Base-by-base conservation (phyloP, 2,797 vertebrate genomes). In the Ammospiza maritima region DNA sequence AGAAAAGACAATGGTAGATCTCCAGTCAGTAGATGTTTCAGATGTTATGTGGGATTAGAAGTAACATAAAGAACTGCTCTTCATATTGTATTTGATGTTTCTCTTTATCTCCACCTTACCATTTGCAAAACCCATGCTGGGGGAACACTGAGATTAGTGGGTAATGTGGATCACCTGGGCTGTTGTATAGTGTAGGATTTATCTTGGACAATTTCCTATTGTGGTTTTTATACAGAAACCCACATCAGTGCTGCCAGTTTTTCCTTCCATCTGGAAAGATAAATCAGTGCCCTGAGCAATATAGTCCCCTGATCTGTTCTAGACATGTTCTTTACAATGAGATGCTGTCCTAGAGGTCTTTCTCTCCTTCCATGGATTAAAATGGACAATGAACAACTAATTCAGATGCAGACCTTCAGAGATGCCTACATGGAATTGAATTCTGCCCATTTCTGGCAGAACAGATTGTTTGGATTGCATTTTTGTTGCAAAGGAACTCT, bases 401-500 rank as follows among this genome's bases (percentile, higher is more conserved):
- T 62, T 91, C 47, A 73, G 50, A 54, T 64, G 57, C 51, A 82
- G 60, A 47, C 64, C 78, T 34, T 53, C 64, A 42, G 73, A 80
- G 45, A 42, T 80, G 61, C 70, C 75, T 93, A 57, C 32, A 23
- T 4, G 2, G 58, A 56, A 8, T 60, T 91, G 69, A 79, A 48
- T 89, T 80, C 42, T 90, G 45, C 53, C 42, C 17, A 2, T 40
- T 89, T 92, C 79, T 92, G 82, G 69, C 66, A 80, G 91, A 73
- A 89, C 65, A 91, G 87, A 77, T 57, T 82, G 50, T 87, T 90
- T 92, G 58, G 58, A 66, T 78, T 84, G n/a, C 26, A 6, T 47
- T 95, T 92, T 85, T 88, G 65, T 82, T 89, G 69, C 65, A 89
- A 48, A 76, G 60, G 65, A 95, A 67, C 61, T 94, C 57, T 71